Conservation (phyloP, 2,888 invertebrate genomes). For the Caradrina kadenii region DNA sequence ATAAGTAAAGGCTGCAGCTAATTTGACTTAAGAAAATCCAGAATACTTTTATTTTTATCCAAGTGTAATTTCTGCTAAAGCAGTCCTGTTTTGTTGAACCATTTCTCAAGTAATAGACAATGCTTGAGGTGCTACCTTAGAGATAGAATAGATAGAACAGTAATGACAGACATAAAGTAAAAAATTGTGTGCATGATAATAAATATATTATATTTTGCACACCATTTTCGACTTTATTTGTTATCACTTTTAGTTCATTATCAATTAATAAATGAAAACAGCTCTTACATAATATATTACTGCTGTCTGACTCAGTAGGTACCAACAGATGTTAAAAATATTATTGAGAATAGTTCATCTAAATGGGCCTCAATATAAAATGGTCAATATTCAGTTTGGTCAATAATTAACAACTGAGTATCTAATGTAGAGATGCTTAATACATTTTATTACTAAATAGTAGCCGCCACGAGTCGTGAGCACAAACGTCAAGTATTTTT, state of each 20-base stretch:
- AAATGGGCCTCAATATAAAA: background rate
- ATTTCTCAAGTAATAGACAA: background rate
- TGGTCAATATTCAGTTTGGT: background rate
- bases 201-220: no score
- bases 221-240: no score
- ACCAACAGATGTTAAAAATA: background rate
- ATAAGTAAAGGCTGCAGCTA: conserved; percentile 6
- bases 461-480: no score
- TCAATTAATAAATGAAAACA: no score
- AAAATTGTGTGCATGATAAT: no score
- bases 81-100: conserved; percentile 11
- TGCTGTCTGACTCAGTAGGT: no score
- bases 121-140: background rate
- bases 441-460: background rate
- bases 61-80: conserved; percentile 11
- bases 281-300: no score
- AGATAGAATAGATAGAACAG: no score
- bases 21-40: conserved; percentile 1
- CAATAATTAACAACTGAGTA: background rate
- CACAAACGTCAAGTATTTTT: no score
- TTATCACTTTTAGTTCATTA: no score
- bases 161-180: no score
- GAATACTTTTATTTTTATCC: background rate
- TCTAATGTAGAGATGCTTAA: background rate
- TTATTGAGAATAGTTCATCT: conserved; percentile 3